Base-by-base conservation (phyloP, 2,888 invertebrate species). In the Cerastoderma edule region DNA sequence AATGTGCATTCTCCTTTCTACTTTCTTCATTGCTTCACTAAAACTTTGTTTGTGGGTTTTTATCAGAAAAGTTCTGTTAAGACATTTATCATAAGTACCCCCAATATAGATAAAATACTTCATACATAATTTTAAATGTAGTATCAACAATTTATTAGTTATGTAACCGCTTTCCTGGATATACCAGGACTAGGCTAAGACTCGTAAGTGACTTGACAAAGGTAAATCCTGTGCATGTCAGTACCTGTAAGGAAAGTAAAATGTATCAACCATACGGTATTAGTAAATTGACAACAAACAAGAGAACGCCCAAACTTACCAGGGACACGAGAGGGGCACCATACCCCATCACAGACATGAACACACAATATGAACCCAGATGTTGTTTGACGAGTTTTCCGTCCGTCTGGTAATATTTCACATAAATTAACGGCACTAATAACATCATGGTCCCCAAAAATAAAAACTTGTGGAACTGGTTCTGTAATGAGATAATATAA, bases 311-410 rank as follows among this genome's bases (percentile, higher is more conserved):
- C n/a, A 3, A 57, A 83, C 85, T 83, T 75, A 87, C 87, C 69
- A 87, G 54, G 16, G 87, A 85, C 10, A 85, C 76, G 32, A 88
- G 65, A 4, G 88, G 88, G 28, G 88, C 85, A 35, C 82, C 88
- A 64, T 88, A 88, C 30, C 83, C 73, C 24, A 86, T 72, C 0
- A 88, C 69, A 28, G 84, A 83, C 46, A 86, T 69, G 13, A 75
- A 66, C 19, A 80, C 83, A 53, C 86, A 82, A 28, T 83, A 75
- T 44, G 74, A 70, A 22, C 88, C 88, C 0, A 87, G 72, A 44
- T 86, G 83, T 16, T 72, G 66, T 6, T 80, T 60, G 3, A 86
- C 86, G 16, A 83, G 27, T 22, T 67, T 65, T 10, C 64, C 30
- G 50, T 84, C 82, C 28, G 73, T 72, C 68, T 85, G 80, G 70